phyloP scores from a whole-genome alignment of 2,888 invertebrate genomes.

The Noctua janthina region DNA sequence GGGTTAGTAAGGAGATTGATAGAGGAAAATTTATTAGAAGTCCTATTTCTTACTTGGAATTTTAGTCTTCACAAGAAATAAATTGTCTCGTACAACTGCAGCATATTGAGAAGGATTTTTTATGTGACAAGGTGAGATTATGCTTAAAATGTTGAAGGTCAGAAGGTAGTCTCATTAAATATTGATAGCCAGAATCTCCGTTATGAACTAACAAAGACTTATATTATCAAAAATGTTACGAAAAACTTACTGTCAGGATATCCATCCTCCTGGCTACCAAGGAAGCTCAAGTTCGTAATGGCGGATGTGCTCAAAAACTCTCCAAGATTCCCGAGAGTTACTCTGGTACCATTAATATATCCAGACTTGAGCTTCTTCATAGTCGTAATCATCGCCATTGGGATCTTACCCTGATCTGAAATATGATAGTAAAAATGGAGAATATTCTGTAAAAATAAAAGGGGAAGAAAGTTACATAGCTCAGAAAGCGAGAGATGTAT shows the following conservation, averaged over 20 bases:
- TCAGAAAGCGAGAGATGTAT: conserved; percentile 46
- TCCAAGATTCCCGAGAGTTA: conserved; percentile 97
- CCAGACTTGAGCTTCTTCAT: conserved; percentile 99
- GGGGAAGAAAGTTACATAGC: conserved; percentile 17
- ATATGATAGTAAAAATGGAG: conserved; percentile 52
- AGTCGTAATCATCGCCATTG: conserved; percentile 98
- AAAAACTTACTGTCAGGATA: conserved; percentile 94
- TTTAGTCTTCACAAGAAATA: background rate
- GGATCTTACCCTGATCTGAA: conserved; percentile 97
- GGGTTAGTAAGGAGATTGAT: background rate
- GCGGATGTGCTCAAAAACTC: conserved; percentile 99
- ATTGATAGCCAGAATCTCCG: background rate
- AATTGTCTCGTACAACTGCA: background rate
- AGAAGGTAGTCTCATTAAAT: background rate
- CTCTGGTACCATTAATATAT: conserved; percentile 99
- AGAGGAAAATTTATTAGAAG: too few species aligned
- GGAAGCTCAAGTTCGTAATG: conserved; percentile 98
- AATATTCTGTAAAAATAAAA: background rate
- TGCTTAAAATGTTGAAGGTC: too few species aligned
- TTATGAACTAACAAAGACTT: background rate
- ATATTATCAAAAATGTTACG: background rate
- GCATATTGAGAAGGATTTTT: too few species aligned
- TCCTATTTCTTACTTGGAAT: background rate
- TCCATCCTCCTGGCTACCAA: conserved; percentile 98
- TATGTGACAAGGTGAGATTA: too few species aligned